Evolutionary conservation across 2,113 vertebrate genomes (phyloP).

Genomic region (Oryzias melastigma): DNA sequence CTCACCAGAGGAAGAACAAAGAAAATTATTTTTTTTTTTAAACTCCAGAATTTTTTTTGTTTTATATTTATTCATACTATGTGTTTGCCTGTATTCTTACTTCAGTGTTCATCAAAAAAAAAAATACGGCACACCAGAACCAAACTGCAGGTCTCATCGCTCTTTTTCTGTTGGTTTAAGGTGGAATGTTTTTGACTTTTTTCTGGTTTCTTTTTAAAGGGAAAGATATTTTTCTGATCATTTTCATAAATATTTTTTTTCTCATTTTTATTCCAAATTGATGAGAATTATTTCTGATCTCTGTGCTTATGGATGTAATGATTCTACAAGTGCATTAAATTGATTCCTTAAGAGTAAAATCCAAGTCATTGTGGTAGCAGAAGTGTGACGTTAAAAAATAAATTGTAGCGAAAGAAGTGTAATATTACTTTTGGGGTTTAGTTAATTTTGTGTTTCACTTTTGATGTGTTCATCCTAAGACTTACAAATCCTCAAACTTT

Average conservation of each 20-base stretch:
- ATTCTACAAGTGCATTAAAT: constrained; percentile 37
- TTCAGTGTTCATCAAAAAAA: too few relatives aligned
- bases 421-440: not conserved
- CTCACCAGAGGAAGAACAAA: too few relatives aligned
- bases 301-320: constrained; percentile 11
- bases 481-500: constrained; percentile 8
- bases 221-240: constrained; percentile 11
- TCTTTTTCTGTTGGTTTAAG: not conserved
- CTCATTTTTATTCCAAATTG: not conserved
- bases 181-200: not conserved
- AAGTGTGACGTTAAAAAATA: constrained; percentile 19
- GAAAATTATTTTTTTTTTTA: too few relatives aligned
- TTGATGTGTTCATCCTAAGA: constrained; percentile 2
- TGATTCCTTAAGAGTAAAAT: not conserved
- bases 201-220: constrained; percentile 27
- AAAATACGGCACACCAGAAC: too few relatives aligned
- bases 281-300: constrained; percentile 17
- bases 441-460: constrained; percentile 2
- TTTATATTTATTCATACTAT: too few relatives aligned
- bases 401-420: constrained; percentile 14
- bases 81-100: too few relatives aligned
- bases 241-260: too few relatives aligned
- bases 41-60: too few relatives aligned
- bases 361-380: constrained; percentile 28
- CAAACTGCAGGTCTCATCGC: not conserved